These are phyloP conservation scores for Lithophane socia DNA, from an alignment of 2,888 invertebrate species.

Conservation along the genomic window DNA sequence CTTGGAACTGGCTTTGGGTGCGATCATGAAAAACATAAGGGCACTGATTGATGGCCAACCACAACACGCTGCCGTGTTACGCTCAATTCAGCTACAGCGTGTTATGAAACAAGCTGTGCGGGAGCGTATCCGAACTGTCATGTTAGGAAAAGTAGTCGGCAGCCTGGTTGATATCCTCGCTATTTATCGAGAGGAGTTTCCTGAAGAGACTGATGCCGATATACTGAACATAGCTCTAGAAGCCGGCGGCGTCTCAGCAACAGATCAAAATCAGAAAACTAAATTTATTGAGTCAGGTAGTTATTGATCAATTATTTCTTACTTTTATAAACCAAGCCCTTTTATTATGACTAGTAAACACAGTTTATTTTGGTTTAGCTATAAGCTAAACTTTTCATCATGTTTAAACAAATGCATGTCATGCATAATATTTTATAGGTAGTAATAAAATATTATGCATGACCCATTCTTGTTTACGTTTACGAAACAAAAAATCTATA, in stretches of 20 bases:
- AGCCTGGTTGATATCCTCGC: conserved; percentile 67
- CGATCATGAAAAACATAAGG: conserved; percentile 78
- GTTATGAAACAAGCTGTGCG: conserved; percentile 79
- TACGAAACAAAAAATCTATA: conserved; percentile 8
- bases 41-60: conserved; percentile 46
- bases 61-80: conserved; percentile 52
- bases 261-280: conserved; percentile 16
- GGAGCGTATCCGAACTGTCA: conserved; percentile 77
- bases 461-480: neutral
- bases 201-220: conserved; percentile 74
- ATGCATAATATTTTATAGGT: neutral
- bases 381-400: neutral
- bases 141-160: conserved; percentile 78
- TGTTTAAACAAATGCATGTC: neutral
- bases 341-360: neutral
- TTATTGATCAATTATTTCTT: conserved; percentile 59
- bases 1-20: conserved; percentile 82
- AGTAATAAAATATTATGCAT: no score
- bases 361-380: neutral
- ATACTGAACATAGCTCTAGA: conserved; percentile 73
- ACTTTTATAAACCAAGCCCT: conserved; percentile 10
- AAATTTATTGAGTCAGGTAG: conserved; percentile 70
- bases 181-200: conserved; percentile 76
- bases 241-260: conserved; percentile 52
- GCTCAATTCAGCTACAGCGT: conserved; percentile 62